These are phyloP conservation scores for Zaprionus obscuricornis DNA, from an alignment of 2,888 invertebrate genomes.

Conservation along the genomic window DNA sequence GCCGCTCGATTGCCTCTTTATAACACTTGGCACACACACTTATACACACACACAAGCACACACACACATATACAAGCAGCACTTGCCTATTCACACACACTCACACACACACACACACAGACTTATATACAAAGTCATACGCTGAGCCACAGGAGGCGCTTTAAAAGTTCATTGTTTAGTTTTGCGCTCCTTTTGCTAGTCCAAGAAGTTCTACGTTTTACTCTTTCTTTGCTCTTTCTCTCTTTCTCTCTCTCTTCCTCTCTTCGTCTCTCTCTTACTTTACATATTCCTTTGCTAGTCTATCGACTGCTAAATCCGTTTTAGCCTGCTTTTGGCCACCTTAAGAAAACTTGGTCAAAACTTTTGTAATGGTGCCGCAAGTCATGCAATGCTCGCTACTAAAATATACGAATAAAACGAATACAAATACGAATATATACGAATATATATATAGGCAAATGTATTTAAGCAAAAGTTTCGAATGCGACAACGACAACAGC, in stretches of 20 bases:
- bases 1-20: conserved; percentile 72
- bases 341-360: conserved; percentile 50
- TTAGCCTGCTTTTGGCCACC: conserved; percentile 42
- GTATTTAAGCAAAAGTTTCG: conserved; percentile 34
- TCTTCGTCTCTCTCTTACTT: not conserved
- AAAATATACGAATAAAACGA: conserved; percentile 13
- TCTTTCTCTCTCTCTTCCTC: not conserved
- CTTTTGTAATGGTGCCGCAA: conserved; percentile 38
- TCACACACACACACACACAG: not conserved
- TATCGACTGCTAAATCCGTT: conserved; percentile 39
- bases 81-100: no score
- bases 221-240: no score
- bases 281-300: not conserved
- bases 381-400: conserved; percentile 31
- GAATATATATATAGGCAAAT: no score
- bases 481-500: not conserved
- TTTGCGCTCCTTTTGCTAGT: conserved; percentile 12
- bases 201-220: no score
- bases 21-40: conserved; percentile 51
- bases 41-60: conserved; percentile 3
- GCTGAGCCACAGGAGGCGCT: conserved; percentile 50
- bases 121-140: conserved; percentile 14
- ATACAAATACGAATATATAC: no score
- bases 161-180: conserved; percentile 66
- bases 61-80: not conserved